phyloP scores from a whole-genome alignment of 2,113 vertebrate genomes.

The Salvelinus fontinalis region DNA sequence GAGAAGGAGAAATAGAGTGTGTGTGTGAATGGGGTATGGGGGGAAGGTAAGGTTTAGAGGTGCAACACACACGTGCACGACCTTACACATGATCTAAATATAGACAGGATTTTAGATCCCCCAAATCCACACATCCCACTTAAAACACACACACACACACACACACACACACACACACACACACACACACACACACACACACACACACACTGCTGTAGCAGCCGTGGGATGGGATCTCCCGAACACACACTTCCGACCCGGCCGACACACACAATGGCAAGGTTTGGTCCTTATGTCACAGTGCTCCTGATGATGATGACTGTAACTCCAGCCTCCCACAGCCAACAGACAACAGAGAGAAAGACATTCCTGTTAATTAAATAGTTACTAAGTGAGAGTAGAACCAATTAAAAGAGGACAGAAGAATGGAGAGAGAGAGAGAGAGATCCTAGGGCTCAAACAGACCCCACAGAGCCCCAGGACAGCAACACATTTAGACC shows the following conservation, averaged over 20 bases:
- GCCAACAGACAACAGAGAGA: constrained; percentile 8
- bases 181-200: not conserved
- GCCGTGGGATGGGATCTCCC: constrained; percentile 25
- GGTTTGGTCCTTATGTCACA: not conserved
- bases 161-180: not conserved
- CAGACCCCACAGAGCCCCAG: no score
- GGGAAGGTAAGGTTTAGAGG: no score
- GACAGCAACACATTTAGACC: no score
- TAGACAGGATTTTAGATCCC: no score
- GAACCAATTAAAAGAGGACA: not conserved
- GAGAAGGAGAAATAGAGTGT: no score
- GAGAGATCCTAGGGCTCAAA: no score
- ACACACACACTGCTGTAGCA: constrained; percentile 27
- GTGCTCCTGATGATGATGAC: constrained; percentile 18
- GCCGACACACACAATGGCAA: not conserved
- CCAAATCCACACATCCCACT: not conserved
- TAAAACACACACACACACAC: not conserved
- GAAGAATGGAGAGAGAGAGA: constrained; percentile 7
- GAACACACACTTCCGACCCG: not conserved
- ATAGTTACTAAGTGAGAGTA: no score
- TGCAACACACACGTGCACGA: no score
- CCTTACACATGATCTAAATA: no score
- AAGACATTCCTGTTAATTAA: constrained; percentile 3
- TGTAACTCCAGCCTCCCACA: constrained; percentile 44
- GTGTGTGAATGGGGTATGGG: no score